Evolutionary conservation across 1,140 invertebrate genomes (phyloP).

Genomic region (Mactra quadrangularis): DNA sequence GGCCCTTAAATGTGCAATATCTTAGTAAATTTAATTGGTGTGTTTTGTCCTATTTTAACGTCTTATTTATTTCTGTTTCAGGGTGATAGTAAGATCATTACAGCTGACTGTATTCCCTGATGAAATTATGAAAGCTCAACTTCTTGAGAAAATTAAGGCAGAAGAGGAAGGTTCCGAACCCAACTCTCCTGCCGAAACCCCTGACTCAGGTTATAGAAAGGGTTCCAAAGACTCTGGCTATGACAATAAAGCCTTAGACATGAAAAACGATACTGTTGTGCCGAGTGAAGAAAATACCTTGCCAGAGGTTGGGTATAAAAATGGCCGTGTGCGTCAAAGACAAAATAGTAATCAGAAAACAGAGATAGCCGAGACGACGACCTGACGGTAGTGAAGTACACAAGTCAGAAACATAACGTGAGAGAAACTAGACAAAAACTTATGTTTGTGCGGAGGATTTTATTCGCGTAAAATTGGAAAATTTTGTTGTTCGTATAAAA

Average conservation of each 20-base stretch:
- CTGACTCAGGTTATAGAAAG: constrained; percentile 47
- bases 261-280: constrained; percentile 36
- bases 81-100: constrained; percentile 67
- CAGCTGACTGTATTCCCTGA: constrained; percentile 68
- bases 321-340: constrained; percentile 40
- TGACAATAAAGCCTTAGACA: constrained; percentile 56
- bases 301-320: constrained; percentile 1
- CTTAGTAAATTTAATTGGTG: neutral
- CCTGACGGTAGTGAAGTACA: constrained; percentile 51
- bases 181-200: constrained; percentile 23
- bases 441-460: no score
- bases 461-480: no score
- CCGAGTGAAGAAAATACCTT: constrained; percentile 1
- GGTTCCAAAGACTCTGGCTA: constrained; percentile 49
- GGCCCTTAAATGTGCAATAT: no score
- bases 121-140: constrained; percentile 68
- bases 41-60: neutral
- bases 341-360: constrained; percentile 52
- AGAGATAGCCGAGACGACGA: constrained; percentile 30
- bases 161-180: constrained; percentile 24
- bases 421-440: constrained; percentile 16
- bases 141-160: constrained; percentile 62
- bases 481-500: no score
- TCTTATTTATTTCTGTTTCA: constrained; percentile 52
- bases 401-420: neutral